Conservation (phyloP, 2,888 invertebrate species). For the Erebia aethiops region DNA sequence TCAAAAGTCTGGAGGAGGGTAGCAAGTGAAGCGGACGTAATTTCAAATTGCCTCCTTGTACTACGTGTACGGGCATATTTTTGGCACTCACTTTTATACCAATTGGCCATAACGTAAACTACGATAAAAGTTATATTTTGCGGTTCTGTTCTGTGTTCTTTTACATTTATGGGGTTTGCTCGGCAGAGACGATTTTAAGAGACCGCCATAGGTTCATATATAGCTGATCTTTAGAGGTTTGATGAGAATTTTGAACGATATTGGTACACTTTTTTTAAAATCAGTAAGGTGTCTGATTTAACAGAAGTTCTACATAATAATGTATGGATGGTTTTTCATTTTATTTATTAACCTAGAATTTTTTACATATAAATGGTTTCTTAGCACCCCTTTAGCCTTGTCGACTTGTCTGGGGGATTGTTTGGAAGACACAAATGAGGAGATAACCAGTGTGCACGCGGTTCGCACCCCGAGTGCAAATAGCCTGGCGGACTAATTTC, state of each 20-base stretch:
- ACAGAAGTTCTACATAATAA: no score
- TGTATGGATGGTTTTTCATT: neutral
- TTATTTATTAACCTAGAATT: no score
- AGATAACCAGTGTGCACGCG: neutral
- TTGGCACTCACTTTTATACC: constrained; percentile 60
- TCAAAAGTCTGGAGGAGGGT: constrained; percentile 49
- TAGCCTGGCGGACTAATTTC: constrained; percentile 8
- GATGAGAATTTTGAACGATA: no score
- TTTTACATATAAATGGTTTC: no score
- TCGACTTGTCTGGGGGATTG: no score
- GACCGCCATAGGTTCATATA: no score
- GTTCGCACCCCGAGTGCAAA: constrained; percentile 1
- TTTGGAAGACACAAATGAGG: neutral
- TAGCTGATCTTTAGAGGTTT: no score
- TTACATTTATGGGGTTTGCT: constrained; percentile 1
- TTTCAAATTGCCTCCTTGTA: constrained; percentile 65
- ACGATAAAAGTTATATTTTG: constrained; percentile 28
- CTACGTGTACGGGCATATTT: constrained; percentile 40
- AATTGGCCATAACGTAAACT: constrained; percentile 48
- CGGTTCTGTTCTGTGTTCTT: constrained; percentile 1
- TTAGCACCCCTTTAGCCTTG: no score
- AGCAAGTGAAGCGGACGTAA: constrained; percentile 60
- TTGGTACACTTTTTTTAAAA: no score
- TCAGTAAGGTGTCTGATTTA: no score
- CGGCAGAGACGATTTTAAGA: no score